phyloP scores from a whole-genome alignment of 92 coral and sea anemone species.

The Paragorgia papillata region DNA sequence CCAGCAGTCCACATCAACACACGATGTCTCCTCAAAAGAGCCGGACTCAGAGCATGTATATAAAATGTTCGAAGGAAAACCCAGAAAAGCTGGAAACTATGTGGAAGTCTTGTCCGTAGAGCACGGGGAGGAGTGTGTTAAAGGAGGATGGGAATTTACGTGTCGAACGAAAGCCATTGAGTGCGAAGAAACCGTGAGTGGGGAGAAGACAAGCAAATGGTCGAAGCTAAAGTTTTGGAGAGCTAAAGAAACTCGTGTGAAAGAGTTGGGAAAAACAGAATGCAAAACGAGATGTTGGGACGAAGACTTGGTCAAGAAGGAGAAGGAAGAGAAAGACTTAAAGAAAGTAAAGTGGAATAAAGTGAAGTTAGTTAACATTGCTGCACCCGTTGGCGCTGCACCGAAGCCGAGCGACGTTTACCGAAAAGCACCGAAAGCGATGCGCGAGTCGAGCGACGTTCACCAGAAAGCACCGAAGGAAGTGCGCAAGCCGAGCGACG shows the following conservation, averaged over 20 bases:
- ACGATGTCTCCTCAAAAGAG: too few species aligned
- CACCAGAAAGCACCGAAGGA: too few species aligned
- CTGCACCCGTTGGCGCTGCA: too few species aligned
- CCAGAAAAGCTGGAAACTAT: background rate
- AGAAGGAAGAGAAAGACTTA: background rate
- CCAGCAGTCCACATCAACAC: too few species aligned
- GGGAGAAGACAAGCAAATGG: background rate
- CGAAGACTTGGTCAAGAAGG: too few species aligned
- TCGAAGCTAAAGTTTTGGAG: background rate
- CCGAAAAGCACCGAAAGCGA: too few species aligned
- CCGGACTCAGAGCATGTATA: background rate
- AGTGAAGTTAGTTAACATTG: background rate
- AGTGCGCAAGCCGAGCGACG: too few species aligned
- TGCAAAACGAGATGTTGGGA: background rate
- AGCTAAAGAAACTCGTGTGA: too few species aligned
- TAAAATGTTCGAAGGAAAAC: background rate
- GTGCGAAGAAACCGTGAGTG: background rate
- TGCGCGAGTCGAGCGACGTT: too few species aligned
- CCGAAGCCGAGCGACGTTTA: conserved; percentile 2
- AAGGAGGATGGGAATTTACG: background rate
- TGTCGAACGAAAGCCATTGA: background rate
- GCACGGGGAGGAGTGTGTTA: background rate
- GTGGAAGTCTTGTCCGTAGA: background rate
- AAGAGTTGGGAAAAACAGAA: background rate
- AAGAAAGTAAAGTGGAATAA: background rate